These are phyloP conservation scores for Platalea minor DNA, from an alignment of 2,797 vertebrate genomes.

Conservation along the genomic window DNA sequence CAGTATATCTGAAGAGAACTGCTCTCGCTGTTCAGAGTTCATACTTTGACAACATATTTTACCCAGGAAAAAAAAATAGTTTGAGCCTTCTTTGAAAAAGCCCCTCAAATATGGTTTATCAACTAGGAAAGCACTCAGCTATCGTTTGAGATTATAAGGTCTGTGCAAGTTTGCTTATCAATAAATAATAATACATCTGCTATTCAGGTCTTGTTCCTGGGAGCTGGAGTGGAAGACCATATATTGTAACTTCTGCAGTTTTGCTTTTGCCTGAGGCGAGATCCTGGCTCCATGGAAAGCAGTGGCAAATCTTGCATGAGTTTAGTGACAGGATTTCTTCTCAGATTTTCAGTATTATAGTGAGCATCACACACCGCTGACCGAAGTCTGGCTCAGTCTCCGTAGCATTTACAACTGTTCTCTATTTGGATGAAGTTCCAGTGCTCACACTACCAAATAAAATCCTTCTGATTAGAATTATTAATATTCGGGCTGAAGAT, in stretches of 20 bases:
- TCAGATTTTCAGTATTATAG: background rate
- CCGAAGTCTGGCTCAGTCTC: background rate
- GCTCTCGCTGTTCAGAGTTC: background rate
- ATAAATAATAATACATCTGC: constrained; percentile 64
- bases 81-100: background rate
- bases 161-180: constrained; percentile 19
- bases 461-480: background rate
- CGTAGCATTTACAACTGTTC: background rate
- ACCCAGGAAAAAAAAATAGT: background rate
- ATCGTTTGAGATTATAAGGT: constrained; percentile 25
- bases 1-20: constrained; percentile 11
- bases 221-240: constrained; percentile 42
- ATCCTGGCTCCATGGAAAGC: background rate
- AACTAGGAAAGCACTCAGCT: background rate
- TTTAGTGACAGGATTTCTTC: background rate
- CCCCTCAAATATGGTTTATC: background rate
- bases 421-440: background rate
- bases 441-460: background rate
- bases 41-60: background rate
- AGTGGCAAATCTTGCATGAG: background rate
- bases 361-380: background rate
- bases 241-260: constrained; percentile 58
- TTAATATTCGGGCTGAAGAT: background rate
- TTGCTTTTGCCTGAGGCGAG: constrained; percentile 45
- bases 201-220: constrained; percentile 30